Evolutionary conservation across 1,140 invertebrate species (phyloP), one percentile per base, ranked within the genome.

Genomic region (Physella acuta): DNA sequence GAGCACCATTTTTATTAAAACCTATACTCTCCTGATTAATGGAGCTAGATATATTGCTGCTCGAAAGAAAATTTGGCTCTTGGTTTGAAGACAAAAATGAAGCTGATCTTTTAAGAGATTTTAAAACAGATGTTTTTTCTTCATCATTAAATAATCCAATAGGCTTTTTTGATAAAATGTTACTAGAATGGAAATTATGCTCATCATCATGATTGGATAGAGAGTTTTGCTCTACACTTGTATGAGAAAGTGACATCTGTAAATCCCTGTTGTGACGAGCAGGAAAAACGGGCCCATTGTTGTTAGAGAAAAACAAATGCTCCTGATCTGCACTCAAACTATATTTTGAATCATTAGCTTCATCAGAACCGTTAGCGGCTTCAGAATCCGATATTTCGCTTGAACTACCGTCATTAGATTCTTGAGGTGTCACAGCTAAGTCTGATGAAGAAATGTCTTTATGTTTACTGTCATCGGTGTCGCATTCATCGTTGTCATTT

Each of bases 211-310:
- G 20, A 16, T 36, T 30, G n/a, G 24, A 36, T 26, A n/a, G 28
- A 33, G 49, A 34, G 31, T 26, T 53, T 26, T 53, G 30, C 49
- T 30, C 36, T 33, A 68, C 24, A 20, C n/a, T 16, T 16, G 44
- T 11, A 20, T 58, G 53, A 39, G 65, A 24, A 24, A 24, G 8
- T 5, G 28, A n/a, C 28, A 59, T 34, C 8, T 68, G 33, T 33
- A 68, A 44, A 16, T 68, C 65, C 44, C 65, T 59, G 31, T 33
- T 56, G 28, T 59, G 53, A 1, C 65, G 52, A 26, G 65, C 65
- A 28, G 65, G 65, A 59, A 68, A 68, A 3, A 68, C 65, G 1
- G 65, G 65, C 31, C 53, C 65, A 24, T 66, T 66, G 44, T 20
- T 36, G 49, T 34, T 30, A 63, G 2, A 49, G 28, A 49, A 39